Evolutionary conservation across 1,140 invertebrate genomes (phyloP).

Genomic region (Gryon sp.): DNA sequence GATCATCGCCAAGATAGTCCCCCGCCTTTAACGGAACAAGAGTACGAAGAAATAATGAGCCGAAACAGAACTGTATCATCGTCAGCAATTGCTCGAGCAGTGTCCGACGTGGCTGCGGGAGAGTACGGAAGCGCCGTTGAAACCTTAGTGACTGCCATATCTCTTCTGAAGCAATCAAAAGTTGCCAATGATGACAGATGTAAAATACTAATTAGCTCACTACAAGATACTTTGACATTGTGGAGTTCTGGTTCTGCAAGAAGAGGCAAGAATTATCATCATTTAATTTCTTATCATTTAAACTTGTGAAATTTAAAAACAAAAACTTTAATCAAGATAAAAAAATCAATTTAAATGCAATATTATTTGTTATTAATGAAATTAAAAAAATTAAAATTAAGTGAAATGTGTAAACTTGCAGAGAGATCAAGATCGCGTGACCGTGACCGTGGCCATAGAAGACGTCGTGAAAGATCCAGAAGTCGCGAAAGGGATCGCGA

Average conservation of each 20-base stretch:
- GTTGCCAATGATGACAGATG: conserved; percentile 97
- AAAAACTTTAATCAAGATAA: not conserved
- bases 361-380: not conserved
- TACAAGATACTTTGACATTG: conserved; percentile 98
- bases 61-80: conserved; percentile 98
- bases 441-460: conserved; percentile 84
- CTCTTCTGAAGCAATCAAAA: conserved; percentile 99
- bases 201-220: conserved; percentile 97
- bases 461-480: conserved; percentile 88
- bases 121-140: conserved; percentile 99
- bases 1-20: conserved; percentile 82
- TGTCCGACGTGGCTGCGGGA: conserved; percentile 97
- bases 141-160: conserved; percentile 98
- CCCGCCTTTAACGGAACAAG: conserved; percentile 91
- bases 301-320: not conserved
- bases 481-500: conserved; percentile 86
- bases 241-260: conserved; percentile 93
- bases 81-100: conserved; percentile 96
- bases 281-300: conserved; percentile 5
- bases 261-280: conserved; percentile 78
- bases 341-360: not conserved
- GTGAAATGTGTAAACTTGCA: conserved; percentile 56
- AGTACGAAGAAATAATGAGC: conserved; percentile 99
- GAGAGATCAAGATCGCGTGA: conserved; percentile 89
- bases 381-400: not conserved